Conservation (phyloP, 2,113 vertebrate genomes). For the Neoarius graeffei region DNA sequence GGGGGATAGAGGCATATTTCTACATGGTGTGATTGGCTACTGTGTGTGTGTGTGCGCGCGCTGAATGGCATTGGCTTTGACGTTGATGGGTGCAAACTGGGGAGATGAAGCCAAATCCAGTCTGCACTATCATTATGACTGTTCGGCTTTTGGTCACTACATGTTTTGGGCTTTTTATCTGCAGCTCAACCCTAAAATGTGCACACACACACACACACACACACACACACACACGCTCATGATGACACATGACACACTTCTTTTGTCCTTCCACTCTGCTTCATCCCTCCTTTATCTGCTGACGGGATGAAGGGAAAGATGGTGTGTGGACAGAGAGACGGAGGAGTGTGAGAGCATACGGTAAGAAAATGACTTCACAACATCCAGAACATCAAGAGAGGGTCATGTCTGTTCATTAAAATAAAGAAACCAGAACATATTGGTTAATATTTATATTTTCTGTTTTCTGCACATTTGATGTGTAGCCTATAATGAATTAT, state of each 20-base stretch:
- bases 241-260: constrained; percentile 38
- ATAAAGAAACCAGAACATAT: background rate
- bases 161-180: constrained; percentile 36
- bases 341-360: constrained; percentile 25
- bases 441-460: background rate
- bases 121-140: constrained; percentile 62
- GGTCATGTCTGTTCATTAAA: constrained; percentile 8
- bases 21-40: background rate
- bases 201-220: constrained; percentile 21
- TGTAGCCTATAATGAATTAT: background rate
- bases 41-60: background rate
- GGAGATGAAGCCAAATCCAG: constrained; percentile 60
- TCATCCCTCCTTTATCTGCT: constrained; percentile 42
- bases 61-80: constrained; percentile 58
- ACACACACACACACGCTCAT: constrained; percentile 7
- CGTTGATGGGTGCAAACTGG: constrained; percentile 70
- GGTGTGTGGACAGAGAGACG: constrained; percentile 4
- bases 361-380: constrained; percentile 44
- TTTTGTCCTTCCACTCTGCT: constrained; percentile 34
- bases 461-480: background rate
- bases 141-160: constrained; percentile 64
- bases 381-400: background rate
- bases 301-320: constrained; percentile 3
- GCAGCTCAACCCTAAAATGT: constrained; percentile 34
- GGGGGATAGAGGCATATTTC: background rate